Base-by-base conservation (phyloP, 2,797 vertebrate species). In the Coluber constrictor region DNA sequence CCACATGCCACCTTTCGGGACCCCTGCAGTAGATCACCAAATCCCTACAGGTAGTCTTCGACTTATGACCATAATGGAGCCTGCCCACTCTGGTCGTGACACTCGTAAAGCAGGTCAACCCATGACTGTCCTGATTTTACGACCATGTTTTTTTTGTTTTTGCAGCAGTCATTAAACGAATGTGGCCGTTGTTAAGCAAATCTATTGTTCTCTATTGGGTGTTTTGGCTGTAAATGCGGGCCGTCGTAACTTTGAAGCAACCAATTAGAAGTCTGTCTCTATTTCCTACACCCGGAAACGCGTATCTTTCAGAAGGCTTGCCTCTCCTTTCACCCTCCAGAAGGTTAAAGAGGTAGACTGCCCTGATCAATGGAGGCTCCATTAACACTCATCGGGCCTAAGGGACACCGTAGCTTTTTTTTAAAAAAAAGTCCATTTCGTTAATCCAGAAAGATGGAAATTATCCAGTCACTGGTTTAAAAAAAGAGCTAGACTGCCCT, bases 381-480 rank as follows among this genome's bases (percentile, higher is more conserved):
- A 55, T 23, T 37, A 56, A 32, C 3, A 16, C 4, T 8, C 20
- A 15, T 74, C n/a, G 1, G n/a, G 0, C 51, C 13, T 70, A 32
- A 70, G 15, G 5, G n/a, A 29, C 13, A 55, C 66, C 5, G 6
- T 70, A 70, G 5, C 66, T 7, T n/a, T 12, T 66, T 32, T 70
- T 32, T 1, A 1, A 11, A 37, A 37, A 37, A 37, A 37, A 66
- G 13, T 66, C 63, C 29, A n/a, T n/a, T n/a, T n/a, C 12, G 15
- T 13, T 13, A 43, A 7, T 6, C 54, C 29, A 56, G 29, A 87
- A 57, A 87, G 15, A 20, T 32, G 86, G 16, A n/a, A 57, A 18
- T 8, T 3, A 9, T 9, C 11, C 7, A 4, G 5, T 9, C 11
- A 8, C 47, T 55, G 1, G 0, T n/a, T 54, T 51, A 1, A 51